A percentile compares a stretch with the other conserved stretches of the same genome.
Evolutionary conservation across 1,140 invertebrate genomes (phyloP).

Genomic region (Trichonephila inaurata): DNA sequence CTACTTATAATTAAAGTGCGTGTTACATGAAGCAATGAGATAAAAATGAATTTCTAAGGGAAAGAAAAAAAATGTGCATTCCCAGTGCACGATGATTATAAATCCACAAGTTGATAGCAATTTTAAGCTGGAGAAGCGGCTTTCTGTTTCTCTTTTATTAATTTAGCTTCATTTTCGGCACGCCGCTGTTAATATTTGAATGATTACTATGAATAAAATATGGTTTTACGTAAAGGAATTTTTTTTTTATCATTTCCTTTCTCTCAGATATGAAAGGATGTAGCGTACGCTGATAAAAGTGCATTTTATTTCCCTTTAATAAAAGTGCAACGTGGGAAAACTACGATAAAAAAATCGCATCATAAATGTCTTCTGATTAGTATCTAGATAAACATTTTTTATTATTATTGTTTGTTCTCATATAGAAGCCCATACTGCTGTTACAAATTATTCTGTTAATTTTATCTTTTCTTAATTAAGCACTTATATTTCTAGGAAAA

Average conservation of each 20-base stretch:
- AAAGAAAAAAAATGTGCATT: neutral
- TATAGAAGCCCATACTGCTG: neutral
- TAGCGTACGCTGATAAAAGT: neutral
- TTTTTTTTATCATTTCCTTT: slow-evolving; percentile 23
- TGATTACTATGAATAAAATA: slow-evolving; percentile 72
- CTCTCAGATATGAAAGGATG: slow-evolving; percentile 35
- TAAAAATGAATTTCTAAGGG: slow-evolving; percentile 45
- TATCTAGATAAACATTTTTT: neutral
- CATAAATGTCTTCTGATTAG: slow-evolving; percentile 3
- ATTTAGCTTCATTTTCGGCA: slow-evolving; percentile 73
- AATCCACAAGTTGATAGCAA: slow-evolving; percentile 56
- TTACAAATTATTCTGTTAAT: neutral
- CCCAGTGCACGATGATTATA: slow-evolving; percentile 42
- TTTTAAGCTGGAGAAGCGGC: slow-evolving; percentile 33
- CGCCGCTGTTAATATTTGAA: slow-evolving; percentile 66
- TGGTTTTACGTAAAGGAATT: slow-evolving; percentile 42
- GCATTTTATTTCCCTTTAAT: slow-evolving; percentile 48
- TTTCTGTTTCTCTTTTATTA: slow-evolving; percentile 55
- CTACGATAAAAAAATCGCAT: slow-evolving; percentile 50
- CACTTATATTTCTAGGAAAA: neutral
- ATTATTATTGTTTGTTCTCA: neutral
- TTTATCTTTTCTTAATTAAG: neutral
- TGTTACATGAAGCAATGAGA: slow-evolving; percentile 43
- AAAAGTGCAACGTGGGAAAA: neutral
- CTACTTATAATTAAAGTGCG: slow-evolving; percentile 67